A percentile compares a stretch with the other conserved stretches of the same genome.
These are phyloP conservation scores for Cyprinodon tularosa DNA, from an alignment of 2,113 vertebrate genomes.

Conservation along the genomic window DNA sequence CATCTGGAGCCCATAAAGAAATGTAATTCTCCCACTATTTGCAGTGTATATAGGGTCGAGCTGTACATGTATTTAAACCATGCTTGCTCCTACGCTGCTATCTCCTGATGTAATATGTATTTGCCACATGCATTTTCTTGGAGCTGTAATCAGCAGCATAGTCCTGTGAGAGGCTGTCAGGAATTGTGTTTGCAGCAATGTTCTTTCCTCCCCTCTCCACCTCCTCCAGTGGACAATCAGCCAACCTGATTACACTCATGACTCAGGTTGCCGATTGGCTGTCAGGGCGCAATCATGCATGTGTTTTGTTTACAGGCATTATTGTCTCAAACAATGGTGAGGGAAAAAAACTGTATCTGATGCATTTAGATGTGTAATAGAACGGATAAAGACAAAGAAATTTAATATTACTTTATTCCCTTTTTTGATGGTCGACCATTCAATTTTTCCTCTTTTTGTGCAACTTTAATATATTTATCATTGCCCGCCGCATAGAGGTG, in stretches of 20 bases:
- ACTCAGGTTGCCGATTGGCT: slow-evolving; percentile 54
- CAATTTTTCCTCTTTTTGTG: not conserved
- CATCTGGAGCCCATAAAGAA: slow-evolving; percentile 59
- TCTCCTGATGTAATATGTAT: slow-evolving; percentile 75
- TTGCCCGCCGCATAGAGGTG: no score
- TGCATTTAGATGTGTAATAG: slow-evolving; percentile 20
- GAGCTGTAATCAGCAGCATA: slow-evolving; percentile 73
- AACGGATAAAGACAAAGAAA: not conserved
- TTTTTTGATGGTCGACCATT: not conserved
- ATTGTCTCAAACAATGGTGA: slow-evolving; percentile 21
- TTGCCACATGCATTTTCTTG: slow-evolving; percentile 67
- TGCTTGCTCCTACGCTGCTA: slow-evolving; percentile 37
- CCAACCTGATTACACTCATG: slow-evolving; percentile 70
- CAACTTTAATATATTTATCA: no score
- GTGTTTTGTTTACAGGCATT: slow-evolving; percentile 16
- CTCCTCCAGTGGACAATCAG: slow-evolving; percentile 67
- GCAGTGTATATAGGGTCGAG: slow-evolving; percentile 50
- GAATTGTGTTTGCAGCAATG: slow-evolving; percentile 50
- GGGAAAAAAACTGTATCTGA: not conserved
- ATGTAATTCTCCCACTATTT: slow-evolving; percentile 65
- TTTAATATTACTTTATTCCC: not conserved
- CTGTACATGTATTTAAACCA: slow-evolving; percentile 54
- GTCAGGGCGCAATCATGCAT: slow-evolving; percentile 44
- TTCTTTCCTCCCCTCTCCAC: slow-evolving; percentile 10
- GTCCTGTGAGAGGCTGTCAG: slow-evolving; percentile 55